These are phyloP conservation scores for Echinometra lucunter DNA, from an alignment of 53 echinoderm and acorn worm species.

Conservation along the genomic window DNA sequence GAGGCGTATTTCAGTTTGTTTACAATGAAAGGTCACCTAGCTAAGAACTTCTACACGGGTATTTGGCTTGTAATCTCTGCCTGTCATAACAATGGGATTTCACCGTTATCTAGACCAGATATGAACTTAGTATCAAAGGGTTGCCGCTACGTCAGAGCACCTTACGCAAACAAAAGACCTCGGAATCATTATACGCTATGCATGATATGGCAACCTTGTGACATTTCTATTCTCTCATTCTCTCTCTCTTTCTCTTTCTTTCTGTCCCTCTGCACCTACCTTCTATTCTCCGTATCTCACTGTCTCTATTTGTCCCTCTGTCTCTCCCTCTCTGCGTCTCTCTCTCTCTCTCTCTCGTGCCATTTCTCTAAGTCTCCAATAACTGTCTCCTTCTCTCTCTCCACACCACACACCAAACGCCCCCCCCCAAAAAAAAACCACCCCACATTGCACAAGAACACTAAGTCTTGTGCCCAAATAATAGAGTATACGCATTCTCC, in stretches of 20 bases:
- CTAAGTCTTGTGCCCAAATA: no score
- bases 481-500: no score
- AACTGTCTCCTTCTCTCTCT: background rate
- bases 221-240: background rate
- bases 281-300: background rate
- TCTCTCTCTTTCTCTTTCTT: background rate
- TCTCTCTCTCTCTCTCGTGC: background rate
- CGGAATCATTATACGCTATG: background rate
- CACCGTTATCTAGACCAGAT: slow-evolving; percentile 3
- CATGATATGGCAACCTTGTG: slow-evolving; percentile 15
- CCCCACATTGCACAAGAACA: no score
- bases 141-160: slow-evolving; percentile 25
- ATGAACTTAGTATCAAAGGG: slow-evolving; percentile 37
- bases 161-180: slow-evolving; percentile 35
- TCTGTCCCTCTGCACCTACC: background rate
- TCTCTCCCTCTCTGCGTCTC: background rate
- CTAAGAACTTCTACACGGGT: background rate
- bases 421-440: no score
- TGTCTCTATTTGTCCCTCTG: background rate
- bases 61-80: background rate
- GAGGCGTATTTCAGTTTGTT: background rate
- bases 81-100: slow-evolving; percentile 46
- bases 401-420: no score
- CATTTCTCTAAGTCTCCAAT: background rate
- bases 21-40: background rate